Base-by-base conservation (phyloP, 2,113 vertebrate species). In the Colius striatus region DNA sequence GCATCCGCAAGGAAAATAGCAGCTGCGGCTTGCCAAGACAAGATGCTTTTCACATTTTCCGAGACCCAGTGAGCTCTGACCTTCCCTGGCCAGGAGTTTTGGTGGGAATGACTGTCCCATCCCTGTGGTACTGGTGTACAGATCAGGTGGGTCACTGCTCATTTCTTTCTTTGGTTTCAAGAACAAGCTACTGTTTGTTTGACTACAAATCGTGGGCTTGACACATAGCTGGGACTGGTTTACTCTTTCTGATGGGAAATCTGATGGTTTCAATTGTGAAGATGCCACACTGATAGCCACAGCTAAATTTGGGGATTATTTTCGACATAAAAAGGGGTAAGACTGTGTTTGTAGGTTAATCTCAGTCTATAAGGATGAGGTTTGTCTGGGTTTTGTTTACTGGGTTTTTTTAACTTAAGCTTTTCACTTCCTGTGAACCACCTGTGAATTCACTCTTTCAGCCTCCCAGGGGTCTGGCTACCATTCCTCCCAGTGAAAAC, bases 91-190 rank as follows among this genome's bases (percentile, higher is more conserved):
- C 99, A 0, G 99, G 99, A 5, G 97, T 99, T 32, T 54, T 99
- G 74, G 90, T 99, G 53, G 99, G 99, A 92, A 99, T 99, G 99
- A 98, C 99, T 83, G 82, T 99, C 62, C 99, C 99, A 0, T 99
- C 99, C 48, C 98, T 99, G 89, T 99, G 99, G 99, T 99, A 99
- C 97, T 99, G 99, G 99, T 99, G 99, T 84, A 99, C 99, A 1
- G 99, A 99, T 57, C 99, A 99, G 99, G 99, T 99, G 96, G 55
- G 76, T 53, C 16, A 5, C 57, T 34, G 36, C 68, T 48, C 7
- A 1, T 6, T 18, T 48, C 62, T 43, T 10, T 5, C 5, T 2
- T 16, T 3, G 20, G 4, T 9, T 47, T 32, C 34, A 23, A 60
- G 16, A 17, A 16, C 11, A 1, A 3, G 41, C 21, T n/a, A 7